Evolutionary conservation across 2,113 vertebrate species (phyloP).

Genomic region (Amphiprion ocellaris): DNA sequence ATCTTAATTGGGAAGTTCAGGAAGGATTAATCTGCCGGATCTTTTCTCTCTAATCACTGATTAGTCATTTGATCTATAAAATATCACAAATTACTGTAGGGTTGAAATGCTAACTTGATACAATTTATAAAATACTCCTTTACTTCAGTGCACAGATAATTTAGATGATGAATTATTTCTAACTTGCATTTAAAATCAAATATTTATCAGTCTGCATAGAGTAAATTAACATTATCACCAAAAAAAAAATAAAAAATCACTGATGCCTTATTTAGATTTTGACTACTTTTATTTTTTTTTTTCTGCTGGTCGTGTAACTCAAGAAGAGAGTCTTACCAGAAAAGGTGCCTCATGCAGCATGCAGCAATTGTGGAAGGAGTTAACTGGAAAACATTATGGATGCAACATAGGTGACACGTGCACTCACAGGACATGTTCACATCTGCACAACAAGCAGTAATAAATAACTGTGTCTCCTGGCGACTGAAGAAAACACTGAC

Average conservation of each 20-base stretch:
- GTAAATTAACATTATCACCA: neutral
- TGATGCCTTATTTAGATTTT: neutral
- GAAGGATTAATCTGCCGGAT: neutral
- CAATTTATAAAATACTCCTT: too few species aligned
- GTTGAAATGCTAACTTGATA: too few species aligned
- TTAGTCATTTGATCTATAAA: too few species aligned
- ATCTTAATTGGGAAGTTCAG: neutral
- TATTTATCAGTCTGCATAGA: neutral
- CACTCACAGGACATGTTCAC: slow-evolving; percentile 65
- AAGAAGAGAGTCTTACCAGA: slow-evolving; percentile 90
- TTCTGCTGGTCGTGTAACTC: slow-evolving; percentile 49
- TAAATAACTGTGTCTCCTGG: slow-evolving; percentile 36
- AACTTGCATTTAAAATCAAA: neutral
- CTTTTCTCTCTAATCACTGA: neutral
- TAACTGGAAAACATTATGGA: slow-evolving; percentile 98
- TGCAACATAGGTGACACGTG: slow-evolving; percentile 84
- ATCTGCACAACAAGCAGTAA: slow-evolving; percentile 58
- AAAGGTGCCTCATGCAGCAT: slow-evolving; percentile 94
- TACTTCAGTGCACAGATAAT: too few species aligned
- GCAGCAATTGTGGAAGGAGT: slow-evolving; percentile 93
- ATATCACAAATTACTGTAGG: too few species aligned
- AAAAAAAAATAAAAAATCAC: neutral
- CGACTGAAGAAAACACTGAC: slow-evolving; percentile 50
- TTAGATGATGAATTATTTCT: too few species aligned
- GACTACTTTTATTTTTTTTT: neutral